phyloP scores from a whole-genome alignment of 2,888 invertebrate species.

The Drosophila antonietae region DNA sequence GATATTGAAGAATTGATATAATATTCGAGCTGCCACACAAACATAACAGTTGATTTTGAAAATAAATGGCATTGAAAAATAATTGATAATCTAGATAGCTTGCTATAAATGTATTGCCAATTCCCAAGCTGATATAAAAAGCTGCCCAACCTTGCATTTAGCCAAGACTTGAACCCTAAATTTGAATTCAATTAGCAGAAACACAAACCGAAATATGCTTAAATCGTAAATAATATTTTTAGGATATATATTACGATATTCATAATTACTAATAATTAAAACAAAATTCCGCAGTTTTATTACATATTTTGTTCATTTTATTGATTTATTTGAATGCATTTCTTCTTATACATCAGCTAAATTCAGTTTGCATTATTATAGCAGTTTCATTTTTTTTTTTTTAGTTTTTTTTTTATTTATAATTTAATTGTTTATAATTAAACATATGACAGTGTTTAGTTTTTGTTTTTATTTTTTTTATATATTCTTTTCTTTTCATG shows the following conservation, averaged over 20 bases:
- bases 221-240: background rate
- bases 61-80: background rate
- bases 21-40: background rate
- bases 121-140: background rate
- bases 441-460: conserved; percentile 65
- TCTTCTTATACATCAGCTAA: conserved; percentile 72
- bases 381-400: conserved; percentile 16
- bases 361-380: conserved; percentile 60
- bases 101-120: too few relatives aligned
- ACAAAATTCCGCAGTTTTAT: conserved; percentile 33
- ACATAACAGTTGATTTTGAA: background rate
- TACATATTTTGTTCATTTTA: conserved; percentile 72
- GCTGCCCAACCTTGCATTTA: background rate
- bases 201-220: background rate
- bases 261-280: background rate
- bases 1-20: background rate
- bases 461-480: conserved; percentile 19
- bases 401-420: conserved; percentile 45
- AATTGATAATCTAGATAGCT: too few relatives aligned
- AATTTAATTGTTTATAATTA: conserved; percentile 61
- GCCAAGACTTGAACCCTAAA: background rate
- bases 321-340: conserved; percentile 65
- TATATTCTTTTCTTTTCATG: background rate
- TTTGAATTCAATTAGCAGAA: background rate
- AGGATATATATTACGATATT: background rate